A percentile compares a stretch with the other conserved stretches of the same genome.
phyloP scores from a whole-genome alignment of 1,140 invertebrate genomes.

The Trichogramma pretiosum region DNA sequence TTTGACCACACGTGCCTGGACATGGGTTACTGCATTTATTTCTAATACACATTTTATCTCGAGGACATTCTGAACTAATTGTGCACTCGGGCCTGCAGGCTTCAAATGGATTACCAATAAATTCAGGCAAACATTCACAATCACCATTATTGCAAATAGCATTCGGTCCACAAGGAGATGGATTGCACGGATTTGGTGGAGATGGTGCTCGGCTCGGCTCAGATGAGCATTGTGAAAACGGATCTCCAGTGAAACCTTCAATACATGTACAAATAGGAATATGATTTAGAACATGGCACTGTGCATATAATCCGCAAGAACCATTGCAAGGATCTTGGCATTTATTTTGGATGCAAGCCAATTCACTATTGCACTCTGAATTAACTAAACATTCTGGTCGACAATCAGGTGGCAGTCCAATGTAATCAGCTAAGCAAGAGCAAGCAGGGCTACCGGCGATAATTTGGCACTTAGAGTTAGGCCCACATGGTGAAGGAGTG shows the following conservation, averaged over 20 bases:
- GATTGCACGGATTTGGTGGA: conserved; percentile 60
- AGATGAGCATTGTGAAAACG: conserved; percentile 59
- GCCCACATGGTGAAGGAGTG: conserved; percentile 70
- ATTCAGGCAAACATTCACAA: conserved; percentile 64
- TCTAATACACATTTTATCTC: conserved; percentile 69
- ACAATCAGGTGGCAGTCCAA: conserved; percentile 67
- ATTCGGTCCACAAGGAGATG: conserved; percentile 73
- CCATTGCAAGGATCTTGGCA: conserved; percentile 69
- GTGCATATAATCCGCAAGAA: conserved; percentile 64
- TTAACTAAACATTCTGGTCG: conserved; percentile 65
- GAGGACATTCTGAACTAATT: conserved; percentile 68
- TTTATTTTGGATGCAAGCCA: conserved; percentile 63
- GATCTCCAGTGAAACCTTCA: conserved; percentile 65
- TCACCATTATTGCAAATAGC: conserved; percentile 58
- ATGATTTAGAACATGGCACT: conserved; percentile 65
- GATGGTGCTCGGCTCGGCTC: conserved; percentile 39
- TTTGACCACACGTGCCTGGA: conserved; percentile 70
- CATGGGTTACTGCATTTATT: conserved; percentile 77
- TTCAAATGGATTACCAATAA: conserved; percentile 71
- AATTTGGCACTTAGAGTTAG: conserved; percentile 69
- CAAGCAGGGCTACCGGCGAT: conserved; percentile 63
- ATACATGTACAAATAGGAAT: conserved; percentile 66
- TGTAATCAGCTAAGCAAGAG: conserved; percentile 65
- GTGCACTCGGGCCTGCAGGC: conserved; percentile 74
- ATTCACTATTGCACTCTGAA: conserved; percentile 61